Percentiles rank a stretch among this genome's conserved stretches.
These are phyloP conservation scores for Poecilia latipinna DNA, from an alignment of 2,113 vertebrate species.

Conservation along the genomic window DNA sequence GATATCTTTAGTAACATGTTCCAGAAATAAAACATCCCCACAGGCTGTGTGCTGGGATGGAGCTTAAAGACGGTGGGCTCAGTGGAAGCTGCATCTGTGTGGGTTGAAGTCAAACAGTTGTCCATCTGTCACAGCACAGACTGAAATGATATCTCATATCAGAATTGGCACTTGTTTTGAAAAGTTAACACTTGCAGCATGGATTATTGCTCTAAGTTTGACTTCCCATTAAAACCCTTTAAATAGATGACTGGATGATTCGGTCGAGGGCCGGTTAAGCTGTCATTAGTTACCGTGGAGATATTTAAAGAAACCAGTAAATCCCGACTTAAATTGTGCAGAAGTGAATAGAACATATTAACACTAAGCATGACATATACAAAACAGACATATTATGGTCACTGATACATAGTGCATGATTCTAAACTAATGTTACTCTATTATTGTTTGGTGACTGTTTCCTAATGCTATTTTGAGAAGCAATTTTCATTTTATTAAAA, in stretches of 20 bases:
- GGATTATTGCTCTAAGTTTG: background rate
- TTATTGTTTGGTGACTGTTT: too few relatives aligned
- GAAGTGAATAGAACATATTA: background rate
- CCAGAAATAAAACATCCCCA: conserved; percentile 49
- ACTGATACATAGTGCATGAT: background rate
- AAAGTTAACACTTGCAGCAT: background rate
- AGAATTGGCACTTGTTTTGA: background rate
- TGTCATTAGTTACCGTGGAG: background rate
- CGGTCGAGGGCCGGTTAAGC: background rate
- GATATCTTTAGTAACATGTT: conserved; percentile 66
- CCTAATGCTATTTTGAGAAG: too few relatives aligned
- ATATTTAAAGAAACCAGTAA: background rate
- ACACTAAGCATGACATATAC: background rate
- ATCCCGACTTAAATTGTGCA: background rate
- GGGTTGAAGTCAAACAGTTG: background rate
- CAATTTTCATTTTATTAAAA: too few relatives aligned
- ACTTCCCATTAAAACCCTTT: background rate
- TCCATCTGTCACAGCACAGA: background rate
- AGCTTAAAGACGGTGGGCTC: conserved; percentile 6
- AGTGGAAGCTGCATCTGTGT: background rate
- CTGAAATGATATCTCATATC: background rate
- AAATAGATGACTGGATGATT: background rate
- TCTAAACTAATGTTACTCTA: too few relatives aligned
- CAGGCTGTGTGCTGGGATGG: background rate
- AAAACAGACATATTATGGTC: background rate